A percentile compares a stretch with the other conserved stretches of the same genome.
phyloP scores from a whole-genome alignment of 1,140 invertebrate species.

The Heliothis virescens region DNA sequence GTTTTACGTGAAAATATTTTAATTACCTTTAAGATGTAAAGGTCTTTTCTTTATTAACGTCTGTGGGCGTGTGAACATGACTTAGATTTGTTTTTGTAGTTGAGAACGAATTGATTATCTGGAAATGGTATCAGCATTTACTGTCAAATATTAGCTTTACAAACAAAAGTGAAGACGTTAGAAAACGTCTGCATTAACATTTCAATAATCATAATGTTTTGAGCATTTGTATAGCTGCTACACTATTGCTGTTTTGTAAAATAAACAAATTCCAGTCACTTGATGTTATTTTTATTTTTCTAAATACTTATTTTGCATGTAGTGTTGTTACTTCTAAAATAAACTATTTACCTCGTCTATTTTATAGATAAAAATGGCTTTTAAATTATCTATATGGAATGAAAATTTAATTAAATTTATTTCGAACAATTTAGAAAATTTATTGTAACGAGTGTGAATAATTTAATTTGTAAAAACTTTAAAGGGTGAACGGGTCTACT shows the following conservation, averaged over 20 bases:
- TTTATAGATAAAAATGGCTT: not conserved
- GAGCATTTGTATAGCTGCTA: conserved; percentile 43
- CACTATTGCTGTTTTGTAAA: conserved; percentile 65
- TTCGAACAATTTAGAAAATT: no score
- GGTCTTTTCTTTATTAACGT: conserved; percentile 66
- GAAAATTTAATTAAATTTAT: not conserved
- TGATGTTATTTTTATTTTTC: conserved; percentile 35
- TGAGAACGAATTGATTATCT: conserved; percentile 48
- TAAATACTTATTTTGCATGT: not conserved
- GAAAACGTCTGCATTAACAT: conserved; percentile 20
- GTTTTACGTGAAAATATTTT: conserved; percentile 78
- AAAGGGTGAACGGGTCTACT: not conserved
- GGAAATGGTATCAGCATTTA: conserved; percentile 43
- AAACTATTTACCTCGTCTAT: not conserved
- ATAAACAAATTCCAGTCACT: conserved; percentile 69
- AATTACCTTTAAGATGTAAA: conserved; percentile 79
- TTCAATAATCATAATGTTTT: conserved; percentile 44
- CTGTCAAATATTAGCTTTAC: conserved; percentile 19
- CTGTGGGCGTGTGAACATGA: conserved; percentile 48
- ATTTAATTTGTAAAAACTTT: not conserved
- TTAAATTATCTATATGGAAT: not conserved
- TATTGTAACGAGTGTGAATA: no score
- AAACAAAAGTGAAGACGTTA: conserved; percentile 9
- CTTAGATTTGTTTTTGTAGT: conserved; percentile 55
- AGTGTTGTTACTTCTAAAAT: conserved; percentile 1